Percentiles rank a stretch among this genome's conserved stretches.
Evolutionary conservation across 2,797 vertebrate species (phyloP).

Genomic region (Syngnathus rostellatus): DNA sequence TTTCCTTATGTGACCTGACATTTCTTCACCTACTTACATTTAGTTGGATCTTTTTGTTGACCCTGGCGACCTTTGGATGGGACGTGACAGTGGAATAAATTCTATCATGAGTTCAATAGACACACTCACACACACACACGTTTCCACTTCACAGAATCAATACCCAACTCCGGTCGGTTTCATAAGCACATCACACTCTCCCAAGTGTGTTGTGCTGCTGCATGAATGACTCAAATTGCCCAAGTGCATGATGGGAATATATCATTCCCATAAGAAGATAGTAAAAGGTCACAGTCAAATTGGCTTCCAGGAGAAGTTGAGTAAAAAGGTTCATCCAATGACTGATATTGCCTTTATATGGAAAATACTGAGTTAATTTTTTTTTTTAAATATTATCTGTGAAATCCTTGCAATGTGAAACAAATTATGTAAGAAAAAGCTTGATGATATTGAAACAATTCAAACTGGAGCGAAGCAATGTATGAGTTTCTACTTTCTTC

Average conservation of each 20-base stretch:
- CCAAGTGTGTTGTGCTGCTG: conserved; percentile 12
- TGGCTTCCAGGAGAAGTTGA: conserved; percentile 34
- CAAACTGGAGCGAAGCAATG: neutral
- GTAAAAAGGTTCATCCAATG: conserved; percentile 11
- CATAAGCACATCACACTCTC: conserved; percentile 13
- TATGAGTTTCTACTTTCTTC: conserved; percentile 10
- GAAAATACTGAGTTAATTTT: conserved; percentile 9
- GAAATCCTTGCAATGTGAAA: too few relatives aligned
- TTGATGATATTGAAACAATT: neutral
- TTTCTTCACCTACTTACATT: conserved; percentile 37
- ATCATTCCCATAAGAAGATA: conserved; percentile 16
- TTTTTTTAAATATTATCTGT: too few relatives aligned
- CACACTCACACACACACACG: conserved; percentile 9
- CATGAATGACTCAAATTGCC: conserved; percentile 11
- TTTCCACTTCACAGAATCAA: neutral
- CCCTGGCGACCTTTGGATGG: conserved; percentile 30
- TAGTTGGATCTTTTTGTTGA: conserved; percentile 38
- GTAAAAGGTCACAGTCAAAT: conserved; percentile 48
- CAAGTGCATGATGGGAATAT: conserved; percentile 18
- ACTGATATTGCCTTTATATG: conserved; percentile 20
- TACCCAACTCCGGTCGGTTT: neutral
- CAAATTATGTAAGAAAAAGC: too few relatives aligned
- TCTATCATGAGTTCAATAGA: conserved; percentile 12
- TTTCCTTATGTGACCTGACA: neutral
- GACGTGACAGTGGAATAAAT: conserved; percentile 24